Conservation (phyloP, 1,140 invertebrate species). For the Aplysia californica region DNA sequence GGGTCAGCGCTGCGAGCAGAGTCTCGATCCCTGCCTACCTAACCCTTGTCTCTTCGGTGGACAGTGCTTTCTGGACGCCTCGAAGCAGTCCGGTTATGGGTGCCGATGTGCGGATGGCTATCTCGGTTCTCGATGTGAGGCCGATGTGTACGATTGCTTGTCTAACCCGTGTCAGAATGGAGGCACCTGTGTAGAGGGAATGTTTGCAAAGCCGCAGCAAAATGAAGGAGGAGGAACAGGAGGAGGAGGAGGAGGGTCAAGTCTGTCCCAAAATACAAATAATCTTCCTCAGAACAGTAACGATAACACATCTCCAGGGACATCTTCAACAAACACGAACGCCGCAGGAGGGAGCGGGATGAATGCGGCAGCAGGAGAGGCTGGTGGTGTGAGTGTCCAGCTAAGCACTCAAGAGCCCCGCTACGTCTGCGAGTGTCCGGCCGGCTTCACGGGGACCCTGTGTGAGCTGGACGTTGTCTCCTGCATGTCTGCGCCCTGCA, state of each 20-base stretch:
- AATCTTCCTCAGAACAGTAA: too few species aligned
- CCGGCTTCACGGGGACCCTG: slow-evolving; percentile 4
- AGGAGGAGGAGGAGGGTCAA: too few species aligned
- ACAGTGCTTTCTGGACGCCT: slow-evolving; percentile 31
- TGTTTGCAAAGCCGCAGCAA: neutral
- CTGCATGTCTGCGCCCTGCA: neutral
- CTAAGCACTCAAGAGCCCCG: too few species aligned
- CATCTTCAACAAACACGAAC: neutral
- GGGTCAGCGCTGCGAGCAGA: slow-evolving; percentile 36
- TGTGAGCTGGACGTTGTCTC: neutral
- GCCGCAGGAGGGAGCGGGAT: neutral
- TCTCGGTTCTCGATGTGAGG: slow-evolving; percentile 24
- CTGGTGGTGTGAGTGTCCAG: too few species aligned
- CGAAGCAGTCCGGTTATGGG: neutral
- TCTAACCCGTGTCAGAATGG: slow-evolving; percentile 55
- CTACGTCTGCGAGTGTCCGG: slow-evolving; percentile 10
- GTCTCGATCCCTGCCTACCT: slow-evolving; percentile 43
- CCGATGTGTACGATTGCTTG: slow-evolving; percentile 51
- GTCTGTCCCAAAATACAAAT: too few species aligned
- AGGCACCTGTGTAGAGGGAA: slow-evolving; percentile 45
- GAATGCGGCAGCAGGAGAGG: too few species aligned
- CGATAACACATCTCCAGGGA: too few species aligned
- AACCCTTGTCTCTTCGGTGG: slow-evolving; percentile 49
- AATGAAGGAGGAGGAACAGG: neutral
- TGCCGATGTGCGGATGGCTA: slow-evolving; percentile 30